Base-by-base conservation (phyloP, 2,797 vertebrate species). In the Pyrocephalus nanus region DNA sequence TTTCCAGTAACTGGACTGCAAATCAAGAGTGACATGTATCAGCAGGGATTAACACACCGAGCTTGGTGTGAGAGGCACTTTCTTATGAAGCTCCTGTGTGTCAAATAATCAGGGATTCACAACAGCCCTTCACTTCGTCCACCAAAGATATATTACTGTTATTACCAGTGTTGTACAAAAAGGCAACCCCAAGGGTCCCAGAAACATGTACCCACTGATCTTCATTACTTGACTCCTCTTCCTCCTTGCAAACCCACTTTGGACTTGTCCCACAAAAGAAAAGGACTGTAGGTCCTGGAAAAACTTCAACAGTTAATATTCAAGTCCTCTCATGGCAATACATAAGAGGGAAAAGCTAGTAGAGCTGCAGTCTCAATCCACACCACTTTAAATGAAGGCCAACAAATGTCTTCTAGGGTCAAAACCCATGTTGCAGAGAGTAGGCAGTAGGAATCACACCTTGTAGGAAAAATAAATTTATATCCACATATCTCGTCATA, bases 31-130 rank as follows among this genome's bases (percentile, higher is more conserved):
- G 58, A 43, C 48, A 72, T 22, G 21, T 32, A 48, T 55, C 42
- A 72, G 47, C 29, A n/a, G 62, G 71, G 65, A 77, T 72, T 92
- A 82, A 17, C 73, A 77, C 47, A 34, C 42, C 55, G 32, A 54
- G 36, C 47, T 72, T 83, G 75, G 79, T 13, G 3, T 34, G 50
- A 87, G 16, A 51, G 20, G 42, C 12, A 23, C 74, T 50, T 87
- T 88, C 80, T 86, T 50, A 87, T 1, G n/a, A 82, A 89, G 60
- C 7, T 10, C 27, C 76, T 57, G 60, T 40, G 58, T 23, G 57
- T 36, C 88, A 95, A 87, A 87, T 89, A 90, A 93, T 89, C 58
- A 40, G 76, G 53, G 67, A 77, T 61, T 86, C 57, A 47, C 48
- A 70, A 76, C 23, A 95, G 72, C 53, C 54, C 58, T 72, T 43